These are phyloP conservation scores for Nephrotoma appendiculata DNA, from an alignment of 2,888 invertebrate species.

Conservation along the genomic window DNA sequence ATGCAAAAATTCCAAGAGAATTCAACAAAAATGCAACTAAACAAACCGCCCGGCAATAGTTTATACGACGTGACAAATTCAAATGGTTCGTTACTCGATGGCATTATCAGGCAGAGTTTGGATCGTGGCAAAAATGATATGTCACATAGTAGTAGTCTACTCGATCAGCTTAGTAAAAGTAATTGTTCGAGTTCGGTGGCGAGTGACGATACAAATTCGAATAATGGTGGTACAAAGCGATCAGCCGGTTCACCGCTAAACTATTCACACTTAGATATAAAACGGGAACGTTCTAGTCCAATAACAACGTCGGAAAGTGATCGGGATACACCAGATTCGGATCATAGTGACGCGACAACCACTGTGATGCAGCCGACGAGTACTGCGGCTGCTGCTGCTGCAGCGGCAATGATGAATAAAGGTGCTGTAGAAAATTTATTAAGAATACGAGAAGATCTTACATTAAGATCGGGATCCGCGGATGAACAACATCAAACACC, in stretches of 20 bases:
- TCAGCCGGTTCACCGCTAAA: slow-evolving; percentile 24
- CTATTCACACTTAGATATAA: slow-evolving; percentile 35
- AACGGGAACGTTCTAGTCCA: slow-evolving; percentile 36
- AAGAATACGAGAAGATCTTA: slow-evolving; percentile 13
- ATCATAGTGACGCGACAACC: slow-evolving; percentile 4
- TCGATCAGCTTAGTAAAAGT: slow-evolving; percentile 52
- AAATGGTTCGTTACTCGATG: slow-evolving; percentile 65
- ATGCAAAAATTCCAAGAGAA: slow-evolving; percentile 68
- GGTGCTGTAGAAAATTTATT: slow-evolving; percentile 12
- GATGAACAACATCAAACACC: slow-evolving; percentile 1
- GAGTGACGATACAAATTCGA: slow-evolving; percentile 30
- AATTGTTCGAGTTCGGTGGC: slow-evolving; percentile 29
- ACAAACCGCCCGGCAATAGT: slow-evolving; percentile 23
- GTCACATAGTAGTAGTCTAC: slow-evolving; percentile 39
- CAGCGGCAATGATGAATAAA: slow-evolving; percentile 6
- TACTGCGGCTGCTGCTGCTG: too few species aligned
- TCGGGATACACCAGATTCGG: slow-evolving; percentile 12
- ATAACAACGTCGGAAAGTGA: slow-evolving; percentile 8
- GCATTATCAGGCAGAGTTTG: slow-evolving; percentile 67
- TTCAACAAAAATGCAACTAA: slow-evolving; percentile 31
- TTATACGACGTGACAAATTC: slow-evolving; percentile 48
- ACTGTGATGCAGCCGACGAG: background rate
- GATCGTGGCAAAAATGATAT: slow-evolving; percentile 44
- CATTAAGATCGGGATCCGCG: slow-evolving; percentile 9
- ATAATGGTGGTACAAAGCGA: slow-evolving; percentile 23